Base-by-base conservation (phyloP, 2,888 invertebrate species). In the Linhomoeus sp. region DNA sequence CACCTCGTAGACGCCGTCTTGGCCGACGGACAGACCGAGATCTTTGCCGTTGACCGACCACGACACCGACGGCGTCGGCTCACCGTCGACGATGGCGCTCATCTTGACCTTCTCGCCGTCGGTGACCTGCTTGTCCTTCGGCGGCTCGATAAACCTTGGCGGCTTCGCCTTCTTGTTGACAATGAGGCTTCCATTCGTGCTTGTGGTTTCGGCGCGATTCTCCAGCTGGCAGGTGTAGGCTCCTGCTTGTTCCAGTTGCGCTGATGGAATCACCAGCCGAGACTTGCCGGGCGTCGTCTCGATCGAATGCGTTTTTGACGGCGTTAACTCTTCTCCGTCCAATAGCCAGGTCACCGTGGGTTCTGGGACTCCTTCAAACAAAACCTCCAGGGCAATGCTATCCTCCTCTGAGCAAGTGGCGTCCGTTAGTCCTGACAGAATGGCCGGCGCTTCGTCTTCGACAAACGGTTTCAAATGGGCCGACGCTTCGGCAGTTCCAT, bases 401-500 rank as follows among this genome's bases (percentile, higher is more conserved):
- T 46, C 38, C 37, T 49, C 52, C 36, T 57, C 56, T 39, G 50
- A 43, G 33, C 54, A 54, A 22, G 52, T 52, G 41, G 57, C 55
- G 50, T 63, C 45, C 37, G 19, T 33, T 14, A 48, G 20, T 3
- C 19, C 33, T 17, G 19, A 17, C 3, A 12, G 23, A 20, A 48
- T 20, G 3, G 2, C 25, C 12, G 48, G 44, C n/a, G 44, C 24
- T 3, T 37, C 24, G n/a, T 7, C 5, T 17, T 15, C 3, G 17
- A 15, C 23, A 2, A 20, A n/a, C 3, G 37, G 24, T 3, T 22
- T 38, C 22, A 62, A 53, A 17, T 57, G 46, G 9, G 60, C 62
- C 41, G 58, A 59, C 44, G 60, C 59, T 49, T 62, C 62, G 50
- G 57, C 60, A 29, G 56, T 56, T 22, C 62, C 62, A 14, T 58